Percentiles rank a stretch among this genome's conserved stretches.
These are phyloP conservation scores for Corydoras sp. DNA, from an alignment of 2,113 vertebrate species.

Conservation along the genomic window DNA sequence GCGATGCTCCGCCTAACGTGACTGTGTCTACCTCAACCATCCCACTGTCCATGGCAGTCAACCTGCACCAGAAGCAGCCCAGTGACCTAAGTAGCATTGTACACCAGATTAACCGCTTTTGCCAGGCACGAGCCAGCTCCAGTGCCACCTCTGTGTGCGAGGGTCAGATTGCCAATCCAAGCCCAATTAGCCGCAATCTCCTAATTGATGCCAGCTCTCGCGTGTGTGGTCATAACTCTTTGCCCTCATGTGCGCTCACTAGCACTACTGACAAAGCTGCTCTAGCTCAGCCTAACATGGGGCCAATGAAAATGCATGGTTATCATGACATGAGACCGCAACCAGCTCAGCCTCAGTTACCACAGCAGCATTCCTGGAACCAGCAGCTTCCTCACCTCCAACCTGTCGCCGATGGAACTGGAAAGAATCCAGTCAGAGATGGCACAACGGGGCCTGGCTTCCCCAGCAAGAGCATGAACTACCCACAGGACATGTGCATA, in stretches of 20 bases:
- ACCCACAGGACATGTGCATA: constrained; percentile 59
- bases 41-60: constrained; percentile 93
- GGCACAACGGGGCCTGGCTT: constrained; percentile 60
- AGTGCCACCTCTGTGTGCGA: constrained; percentile 94
- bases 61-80: constrained; percentile 86
- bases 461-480: constrained; percentile 77
- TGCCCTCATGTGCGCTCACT: constrained; percentile 79
- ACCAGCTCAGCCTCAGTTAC: constrained; percentile 50
- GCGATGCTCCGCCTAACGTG: constrained; percentile 93
- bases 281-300: constrained; percentile 62
- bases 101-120: constrained; percentile 98
- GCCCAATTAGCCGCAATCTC: constrained; percentile 95
- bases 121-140: constrained; percentile 88
- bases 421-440: constrained; percentile 75
- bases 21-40: constrained; percentile 99
- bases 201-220: constrained; percentile 95
- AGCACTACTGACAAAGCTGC: constrained; percentile 77
- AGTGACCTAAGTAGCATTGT: constrained; percentile 94
- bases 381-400: constrained; percentile 85
- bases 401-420: constrained; percentile 78
- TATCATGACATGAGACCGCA: constrained; percentile 75
- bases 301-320: constrained; percentile 72
- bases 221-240: constrained; percentile 88
- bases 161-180: constrained; percentile 98
- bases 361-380: constrained; percentile 73